A percentile compares a stretch with the other conserved stretches of the same genome.
phyloP scores from a whole-genome alignment of 2,113 vertebrate species.

The Heterochromis multidens region DNA sequence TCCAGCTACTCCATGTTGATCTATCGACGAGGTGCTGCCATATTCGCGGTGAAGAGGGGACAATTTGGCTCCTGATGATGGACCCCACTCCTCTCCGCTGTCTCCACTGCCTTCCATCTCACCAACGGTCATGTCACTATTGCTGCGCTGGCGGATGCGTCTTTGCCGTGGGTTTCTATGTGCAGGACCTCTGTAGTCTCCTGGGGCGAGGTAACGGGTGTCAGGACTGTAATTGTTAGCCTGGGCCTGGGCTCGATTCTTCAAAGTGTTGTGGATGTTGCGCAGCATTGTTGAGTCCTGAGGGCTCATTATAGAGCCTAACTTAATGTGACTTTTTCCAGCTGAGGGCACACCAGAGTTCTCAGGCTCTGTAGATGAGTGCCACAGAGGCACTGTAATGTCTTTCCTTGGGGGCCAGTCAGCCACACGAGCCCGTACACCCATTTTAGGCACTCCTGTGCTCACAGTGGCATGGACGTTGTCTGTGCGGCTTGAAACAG shows the following conservation, averaged over 20 bases:
- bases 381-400: slow-evolving; percentile 64
- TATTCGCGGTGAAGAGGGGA: slow-evolving; percentile 91
- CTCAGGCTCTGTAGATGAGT: slow-evolving; percentile 54
- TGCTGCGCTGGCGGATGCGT: slow-evolving; percentile 90
- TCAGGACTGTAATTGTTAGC: slow-evolving; percentile 78
- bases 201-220: slow-evolving; percentile 83
- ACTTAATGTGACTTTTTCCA: slow-evolving; percentile 70
- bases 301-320: slow-evolving; percentile 81
- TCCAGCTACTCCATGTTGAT: slow-evolving; percentile 89
- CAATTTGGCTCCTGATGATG: slow-evolving; percentile 80
- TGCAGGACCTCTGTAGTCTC: slow-evolving; percentile 83
- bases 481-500: slow-evolving; percentile 80
- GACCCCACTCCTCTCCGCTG: slow-evolving; percentile 89
- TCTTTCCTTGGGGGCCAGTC: slow-evolving; percentile 96
- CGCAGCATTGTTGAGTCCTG: slow-evolving; percentile 92
- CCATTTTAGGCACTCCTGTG: slow-evolving; percentile 96
- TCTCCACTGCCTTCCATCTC: slow-evolving; percentile 88
- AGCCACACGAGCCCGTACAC: slow-evolving; percentile 91
- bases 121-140: slow-evolving; percentile 93
- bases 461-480: slow-evolving; percentile 81
- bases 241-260: slow-evolving; percentile 80
- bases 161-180: slow-evolving; percentile 83
- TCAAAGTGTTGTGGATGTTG: slow-evolving; percentile 90
- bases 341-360: slow-evolving; percentile 15
- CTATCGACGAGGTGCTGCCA: slow-evolving; percentile 97